Percentiles rank a stretch among this genome's conserved stretches.
phyloP scores from a whole-genome alignment of 1,140 invertebrate genomes.

The Augochlora pura region DNA sequence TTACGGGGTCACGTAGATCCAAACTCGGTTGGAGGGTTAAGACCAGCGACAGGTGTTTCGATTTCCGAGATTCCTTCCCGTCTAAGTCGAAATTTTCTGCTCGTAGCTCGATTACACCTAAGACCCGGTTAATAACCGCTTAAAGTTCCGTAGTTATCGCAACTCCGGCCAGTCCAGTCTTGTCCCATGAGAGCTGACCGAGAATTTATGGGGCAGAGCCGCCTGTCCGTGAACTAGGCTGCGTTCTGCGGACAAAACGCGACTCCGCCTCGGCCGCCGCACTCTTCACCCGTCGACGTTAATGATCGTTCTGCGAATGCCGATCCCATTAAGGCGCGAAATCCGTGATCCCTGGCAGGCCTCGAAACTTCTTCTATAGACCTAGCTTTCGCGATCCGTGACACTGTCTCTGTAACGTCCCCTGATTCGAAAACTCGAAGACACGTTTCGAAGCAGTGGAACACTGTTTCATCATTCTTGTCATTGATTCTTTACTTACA shows the following conservation, averaged over 20 bases:
- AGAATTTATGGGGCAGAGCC: constrained; percentile 52
- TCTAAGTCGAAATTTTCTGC: not conserved
- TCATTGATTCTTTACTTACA: too few species aligned
- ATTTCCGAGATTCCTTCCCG: not conserved
- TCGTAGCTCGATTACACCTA: constrained; percentile 10
- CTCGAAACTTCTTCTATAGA: constrained; percentile 66
- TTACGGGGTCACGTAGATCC: too few species aligned
- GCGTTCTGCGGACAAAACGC: constrained; percentile 47
- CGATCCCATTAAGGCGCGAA: constrained; percentile 70
- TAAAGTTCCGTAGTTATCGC: constrained; percentile 52
- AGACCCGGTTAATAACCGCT: constrained; percentile 57
- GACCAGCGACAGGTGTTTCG: not conserved
- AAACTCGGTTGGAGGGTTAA: too few species aligned
- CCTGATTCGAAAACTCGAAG: too few species aligned
- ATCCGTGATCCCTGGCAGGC: constrained; percentile 65
- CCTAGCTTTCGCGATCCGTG: constrained; percentile 23
- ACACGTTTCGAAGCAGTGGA: too few species aligned
- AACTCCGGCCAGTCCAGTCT: not conserved
- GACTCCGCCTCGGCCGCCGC: constrained; percentile 10
- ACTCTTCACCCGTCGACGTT: constrained; percentile 53
- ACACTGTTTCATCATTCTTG: too few species aligned
- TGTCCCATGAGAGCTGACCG: constrained; percentile 34
- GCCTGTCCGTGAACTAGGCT: constrained; percentile 32
- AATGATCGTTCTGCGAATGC: constrained; percentile 67
- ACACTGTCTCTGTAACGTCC: not conserved